Conservation (phyloP, 2,888 invertebrate genomes). For the Heteromurus nitidus region DNA sequence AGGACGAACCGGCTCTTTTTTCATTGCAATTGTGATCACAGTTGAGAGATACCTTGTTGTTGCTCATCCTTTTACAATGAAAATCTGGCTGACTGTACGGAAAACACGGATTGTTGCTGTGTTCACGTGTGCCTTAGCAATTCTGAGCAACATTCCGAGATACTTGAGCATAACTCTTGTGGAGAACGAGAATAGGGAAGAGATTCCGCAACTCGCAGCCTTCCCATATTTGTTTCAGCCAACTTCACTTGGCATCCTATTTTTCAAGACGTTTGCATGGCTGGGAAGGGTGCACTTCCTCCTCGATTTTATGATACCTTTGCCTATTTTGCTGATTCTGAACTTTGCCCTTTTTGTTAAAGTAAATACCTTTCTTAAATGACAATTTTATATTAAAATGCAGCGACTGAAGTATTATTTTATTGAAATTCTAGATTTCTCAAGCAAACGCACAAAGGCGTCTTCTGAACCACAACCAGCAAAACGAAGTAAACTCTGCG, state of each 20-base stretch:
- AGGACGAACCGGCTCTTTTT: conserved; percentile 51
- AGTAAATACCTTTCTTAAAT: no score
- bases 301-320: conserved; percentile 31
- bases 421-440: no score
- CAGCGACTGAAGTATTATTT: no score
- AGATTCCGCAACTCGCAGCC: background rate
- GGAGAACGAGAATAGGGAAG: background rate
- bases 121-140: background rate
- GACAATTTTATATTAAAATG: no score
- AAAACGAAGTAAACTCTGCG: conserved; percentile 23
- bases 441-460: conserved; percentile 27
- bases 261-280: conserved; percentile 30
- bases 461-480: conserved; percentile 18
- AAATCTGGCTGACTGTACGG: conserved; percentile 29
- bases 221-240: conserved; percentile 38
- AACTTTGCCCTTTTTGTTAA: conserved; percentile 11
- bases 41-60: conserved; percentile 32
- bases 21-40: conserved; percentile 36
- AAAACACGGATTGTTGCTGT: conserved; percentile 32
- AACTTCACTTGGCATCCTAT: conserved; percentile 24
- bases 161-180: conserved; percentile 35
- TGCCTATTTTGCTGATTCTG: conserved; percentile 25
- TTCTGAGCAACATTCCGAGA: conserved; percentile 27
- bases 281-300: conserved; percentile 37
- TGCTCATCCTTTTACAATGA: conserved; percentile 38